Base-by-base conservation (phyloP, 2,888 invertebrate species). In the Tanytarsus gracilentus region DNA sequence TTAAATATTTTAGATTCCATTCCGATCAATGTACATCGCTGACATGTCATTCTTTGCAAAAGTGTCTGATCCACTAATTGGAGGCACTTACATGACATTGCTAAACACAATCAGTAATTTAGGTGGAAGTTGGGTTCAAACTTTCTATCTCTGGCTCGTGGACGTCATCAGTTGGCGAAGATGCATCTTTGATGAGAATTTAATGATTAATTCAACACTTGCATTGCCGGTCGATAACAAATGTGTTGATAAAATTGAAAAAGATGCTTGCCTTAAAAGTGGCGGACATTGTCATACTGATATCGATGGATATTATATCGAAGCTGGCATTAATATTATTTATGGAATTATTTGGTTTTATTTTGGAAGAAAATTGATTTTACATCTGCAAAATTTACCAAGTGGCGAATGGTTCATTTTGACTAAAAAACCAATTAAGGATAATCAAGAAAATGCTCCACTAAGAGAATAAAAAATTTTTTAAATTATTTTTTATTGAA, bases 41-140 rank as follows among this genome's bases (percentile, higher is more conserved):
- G 72, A 77, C 62, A 85, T 86, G 84, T 81, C 84, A 11, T 87
- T 86, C 70, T 82, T 81, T 69, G 85, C 86, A 1, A 79, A 80
- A 69, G 75, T 86, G 49, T 84, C 84, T 67, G 86, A 87, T 70
- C 83, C 85, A 1, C 73, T 77, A n/a, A 81, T 86, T 14, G 86
- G 86, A n/a, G 85, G 86, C n/a, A 86, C 86, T 1, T 86, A 87
- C 69, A 86, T 86, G 86, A 87, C 99, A 0, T 72, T 49, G 11
- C 11, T 49, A 78, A 99, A 58, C 77, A 99, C 14, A 99, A 99
- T 72, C 21, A 53, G 49, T 18, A 49, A 25, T 3, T 73, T 86
- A 55, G 86, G 86, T 29, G 83, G 82, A 29, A 84, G 83, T 67
- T 85, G 85, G 85, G 84, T 85, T 1, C 69, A 77, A 4, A 83